Conservation (phyloP, 1,140 invertebrate genomes). For the Apis cerana region DNA sequence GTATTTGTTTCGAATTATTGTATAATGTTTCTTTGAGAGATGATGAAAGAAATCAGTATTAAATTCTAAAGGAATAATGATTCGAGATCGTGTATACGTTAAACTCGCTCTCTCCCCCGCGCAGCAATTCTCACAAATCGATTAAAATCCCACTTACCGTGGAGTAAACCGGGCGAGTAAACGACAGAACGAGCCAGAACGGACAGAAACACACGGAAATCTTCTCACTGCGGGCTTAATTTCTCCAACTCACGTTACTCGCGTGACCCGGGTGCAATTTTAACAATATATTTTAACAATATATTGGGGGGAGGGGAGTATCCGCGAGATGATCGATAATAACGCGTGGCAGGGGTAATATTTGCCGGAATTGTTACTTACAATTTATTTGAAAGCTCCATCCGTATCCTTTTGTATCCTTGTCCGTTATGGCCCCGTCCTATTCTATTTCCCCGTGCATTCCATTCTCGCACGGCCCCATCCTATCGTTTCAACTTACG, state of each 20-base stretch:
- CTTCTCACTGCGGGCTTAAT: not conserved
- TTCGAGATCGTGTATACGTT: no score
- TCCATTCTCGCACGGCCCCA: slow-evolving; percentile 9
- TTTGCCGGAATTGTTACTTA: slow-evolving; percentile 24
- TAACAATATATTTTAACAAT: slow-evolving; percentile 13
- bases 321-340: not conserved
- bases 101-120: no score
- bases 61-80: no score
- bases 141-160: no score
- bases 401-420: slow-evolving; percentile 26
- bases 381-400: slow-evolving; percentile 25
- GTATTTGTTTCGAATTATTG: no score
- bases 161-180: no score
- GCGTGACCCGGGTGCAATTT: not conserved
- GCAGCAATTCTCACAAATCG: no score
- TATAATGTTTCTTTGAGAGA: no score
- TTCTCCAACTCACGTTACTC: not conserved
- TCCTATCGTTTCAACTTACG: slow-evolving; percentile 12
- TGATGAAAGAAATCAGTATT: no score
- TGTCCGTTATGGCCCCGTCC: slow-evolving; percentile 1
- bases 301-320: not conserved
- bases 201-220: not conserved
- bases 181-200: not conserved
- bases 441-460: not conserved
- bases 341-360: not conserved